Evolutionary conservation across 2,888 invertebrate genomes (phyloP).

Genomic region (Dione juno): DNA sequence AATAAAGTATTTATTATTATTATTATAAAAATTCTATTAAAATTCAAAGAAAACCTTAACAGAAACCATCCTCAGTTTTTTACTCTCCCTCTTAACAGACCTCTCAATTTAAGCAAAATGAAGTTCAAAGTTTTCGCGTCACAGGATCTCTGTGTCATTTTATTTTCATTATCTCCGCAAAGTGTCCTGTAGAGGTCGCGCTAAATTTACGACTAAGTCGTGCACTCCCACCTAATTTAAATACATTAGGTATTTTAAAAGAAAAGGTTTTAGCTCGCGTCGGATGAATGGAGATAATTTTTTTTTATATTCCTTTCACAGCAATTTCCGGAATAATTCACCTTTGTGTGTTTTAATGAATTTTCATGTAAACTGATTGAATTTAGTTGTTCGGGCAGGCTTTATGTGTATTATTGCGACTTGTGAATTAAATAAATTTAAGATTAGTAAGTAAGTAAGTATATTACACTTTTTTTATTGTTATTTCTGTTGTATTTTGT

Average conservation of each 20-base stretch:
- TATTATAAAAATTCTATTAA: too few species aligned
- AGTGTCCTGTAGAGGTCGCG: constrained; percentile 49
- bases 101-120: not conserved
- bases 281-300: constrained; percentile 20
- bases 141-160: constrained; percentile 47
- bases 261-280: constrained; percentile 36
- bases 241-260: constrained; percentile 60
- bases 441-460: too few species aligned
- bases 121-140: constrained; percentile 39
- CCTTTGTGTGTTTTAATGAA: constrained; percentile 13
- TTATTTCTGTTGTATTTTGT: too few species aligned
- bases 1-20: too few species aligned
- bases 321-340: constrained; percentile 11
- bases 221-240: constrained; percentile 59
- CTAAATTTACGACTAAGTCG: constrained; percentile 48
- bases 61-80: too few species aligned
- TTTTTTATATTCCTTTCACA: constrained; percentile 18
- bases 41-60: too few species aligned
- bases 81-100: too few species aligned
- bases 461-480: too few species aligned
- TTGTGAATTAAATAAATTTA: too few species aligned
- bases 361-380: constrained; percentile 6
- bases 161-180: constrained; percentile 54
- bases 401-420: not conserved
- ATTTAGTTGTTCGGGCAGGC: not conserved